phyloP scores from a whole-genome alignment of 1,140 invertebrate species.

The Rhagoletis zephyria region DNA sequence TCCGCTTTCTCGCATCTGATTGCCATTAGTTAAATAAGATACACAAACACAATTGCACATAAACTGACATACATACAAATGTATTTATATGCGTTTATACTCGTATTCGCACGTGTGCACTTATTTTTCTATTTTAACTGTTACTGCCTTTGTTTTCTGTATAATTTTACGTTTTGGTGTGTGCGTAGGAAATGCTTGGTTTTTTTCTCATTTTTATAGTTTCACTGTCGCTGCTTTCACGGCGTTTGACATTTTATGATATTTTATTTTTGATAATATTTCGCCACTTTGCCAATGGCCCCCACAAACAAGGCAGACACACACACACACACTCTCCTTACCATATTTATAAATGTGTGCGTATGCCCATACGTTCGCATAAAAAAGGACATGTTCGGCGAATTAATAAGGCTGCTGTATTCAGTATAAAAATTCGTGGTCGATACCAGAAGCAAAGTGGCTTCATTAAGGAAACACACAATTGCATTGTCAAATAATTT shows the following conservation, averaged over 20 bases:
- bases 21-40: conserved; percentile 10
- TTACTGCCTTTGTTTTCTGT: not conserved
- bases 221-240: conserved; percentile 17
- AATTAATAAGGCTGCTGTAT: conserved; percentile 1
- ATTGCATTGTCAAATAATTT: not conserved
- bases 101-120: not conserved
- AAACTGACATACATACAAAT: not conserved
- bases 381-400: not conserved
- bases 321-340: not conserved
- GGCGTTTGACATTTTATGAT: conserved; percentile 29
- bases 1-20: conserved; percentile 4
- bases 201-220: conserved; percentile 41
- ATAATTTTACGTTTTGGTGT: not conserved
- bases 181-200: not conserved
- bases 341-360: not conserved
- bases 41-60: not conserved
- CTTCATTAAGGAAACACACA: not conserved
- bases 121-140: conserved; percentile 15
- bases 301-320: not conserved
- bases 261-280: conserved; percentile 46
- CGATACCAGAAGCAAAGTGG: conserved; percentile 25
- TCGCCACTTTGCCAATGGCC: not conserved
- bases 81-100: not conserved
- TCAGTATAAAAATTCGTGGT: not conserved
- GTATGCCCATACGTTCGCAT: not conserved